Evolutionary conservation across 1,140 invertebrate species (phyloP).

Genomic region (Nylanderia fulva): DNA sequence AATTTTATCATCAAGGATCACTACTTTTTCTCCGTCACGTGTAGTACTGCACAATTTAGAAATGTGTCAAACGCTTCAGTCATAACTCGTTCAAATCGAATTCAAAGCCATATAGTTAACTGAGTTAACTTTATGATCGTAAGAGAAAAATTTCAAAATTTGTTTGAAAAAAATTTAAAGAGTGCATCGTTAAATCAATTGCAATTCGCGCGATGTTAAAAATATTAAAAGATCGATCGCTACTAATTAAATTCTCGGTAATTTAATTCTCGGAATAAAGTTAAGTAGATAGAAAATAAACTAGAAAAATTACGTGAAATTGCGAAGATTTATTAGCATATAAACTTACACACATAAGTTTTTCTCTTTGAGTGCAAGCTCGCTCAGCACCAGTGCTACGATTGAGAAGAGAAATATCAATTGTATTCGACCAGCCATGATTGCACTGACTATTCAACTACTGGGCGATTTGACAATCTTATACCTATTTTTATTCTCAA

Average conservation of each 20-base stretch:
- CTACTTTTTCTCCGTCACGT: not conserved
- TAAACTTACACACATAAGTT: slow-evolving; percentile 11
- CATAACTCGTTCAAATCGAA: not conserved
- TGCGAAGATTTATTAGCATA: not conserved
- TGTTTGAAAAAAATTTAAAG: not conserved
- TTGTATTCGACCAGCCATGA: slow-evolving; percentile 39
- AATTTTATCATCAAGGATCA: slow-evolving; percentile 51
- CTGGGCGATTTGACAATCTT: not conserved
- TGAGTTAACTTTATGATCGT: no score
- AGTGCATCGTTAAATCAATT: not conserved
- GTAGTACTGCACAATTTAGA: not conserved
- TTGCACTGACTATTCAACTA: not conserved
- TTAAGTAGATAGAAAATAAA: not conserved
- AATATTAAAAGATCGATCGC: not conserved
- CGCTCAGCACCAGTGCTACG: not conserved
- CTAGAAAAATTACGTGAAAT: not conserved
- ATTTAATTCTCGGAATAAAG: no score
- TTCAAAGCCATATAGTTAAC: not conserved
- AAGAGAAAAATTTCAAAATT: slow-evolving; percentile 1
- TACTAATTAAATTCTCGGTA: no score
- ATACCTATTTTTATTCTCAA: slow-evolving; percentile 49
- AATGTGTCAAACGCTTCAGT: not conserved
- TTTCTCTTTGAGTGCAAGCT: not conserved
- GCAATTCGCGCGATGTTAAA: not conserved
- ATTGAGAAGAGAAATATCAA: not conserved